phyloP scores from a whole-genome alignment of 1,140 invertebrate genomes.

The Bradynema listronoti region DNA sequence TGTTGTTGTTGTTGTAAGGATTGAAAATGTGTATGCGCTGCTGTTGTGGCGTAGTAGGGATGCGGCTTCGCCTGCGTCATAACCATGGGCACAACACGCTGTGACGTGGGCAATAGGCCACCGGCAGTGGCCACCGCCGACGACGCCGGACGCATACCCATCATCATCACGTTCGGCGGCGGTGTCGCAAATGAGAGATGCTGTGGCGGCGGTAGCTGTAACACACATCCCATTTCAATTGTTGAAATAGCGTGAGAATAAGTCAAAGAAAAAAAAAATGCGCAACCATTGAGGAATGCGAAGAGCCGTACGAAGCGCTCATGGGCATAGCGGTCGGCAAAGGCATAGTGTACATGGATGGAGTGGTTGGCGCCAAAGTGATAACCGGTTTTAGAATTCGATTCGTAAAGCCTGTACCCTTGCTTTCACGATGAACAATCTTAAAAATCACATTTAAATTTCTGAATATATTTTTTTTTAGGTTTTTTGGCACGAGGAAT shows the following conservation, averaged over 20 bases:
- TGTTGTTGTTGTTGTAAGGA: too few species aligned
- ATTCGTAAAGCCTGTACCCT: conserved; percentile 33
- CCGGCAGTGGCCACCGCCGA: background rate
- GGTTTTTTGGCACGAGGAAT: too few species aligned
- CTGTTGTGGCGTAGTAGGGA: too few species aligned
- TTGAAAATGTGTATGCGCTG: background rate
- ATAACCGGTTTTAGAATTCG: conserved; percentile 23
- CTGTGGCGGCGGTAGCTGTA: too few species aligned
- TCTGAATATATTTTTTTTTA: too few species aligned
- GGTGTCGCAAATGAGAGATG: too few species aligned
- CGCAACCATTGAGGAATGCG: background rate
- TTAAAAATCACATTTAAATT: conserved; percentile 17
- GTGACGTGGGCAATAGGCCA: too few species aligned
- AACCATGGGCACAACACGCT: too few species aligned
- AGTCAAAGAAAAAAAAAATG: background rate
- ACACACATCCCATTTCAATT: too few species aligned
- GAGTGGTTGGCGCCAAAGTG: background rate
- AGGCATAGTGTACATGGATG: conserved; percentile 3
- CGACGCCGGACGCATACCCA: conserved; percentile 11
- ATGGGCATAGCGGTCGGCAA: background rate
- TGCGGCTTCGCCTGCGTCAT: too few species aligned
- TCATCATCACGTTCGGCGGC: conserved; percentile 15
- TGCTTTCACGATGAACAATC: conserved; percentile 33
- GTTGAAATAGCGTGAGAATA: conserved; percentile 4
- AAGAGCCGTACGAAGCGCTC: background rate